Conservation (phyloP, 2,113 vertebrate species). For the Panthera uncia region DNA sequence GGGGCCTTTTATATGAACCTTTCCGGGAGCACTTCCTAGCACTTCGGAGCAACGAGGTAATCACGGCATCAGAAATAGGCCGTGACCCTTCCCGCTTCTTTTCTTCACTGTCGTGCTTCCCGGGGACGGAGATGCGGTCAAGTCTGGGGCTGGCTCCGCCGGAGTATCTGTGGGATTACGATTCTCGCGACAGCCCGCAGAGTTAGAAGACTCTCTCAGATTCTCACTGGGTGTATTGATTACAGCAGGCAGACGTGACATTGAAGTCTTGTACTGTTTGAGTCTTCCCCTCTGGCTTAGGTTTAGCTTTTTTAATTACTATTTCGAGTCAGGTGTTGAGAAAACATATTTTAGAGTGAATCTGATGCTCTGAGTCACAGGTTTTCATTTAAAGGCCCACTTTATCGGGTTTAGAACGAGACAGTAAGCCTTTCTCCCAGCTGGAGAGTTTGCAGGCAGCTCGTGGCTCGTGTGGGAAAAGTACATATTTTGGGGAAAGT, state of each 20-base stretch:
- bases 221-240: not conserved
- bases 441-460: not conserved
- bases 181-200: not conserved
- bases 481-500: not conserved
- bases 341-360: not conserved
- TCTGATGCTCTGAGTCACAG: not conserved
- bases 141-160: not conserved
- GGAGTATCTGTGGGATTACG: accelerated
- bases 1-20: not conserved
- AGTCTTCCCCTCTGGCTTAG: not conserved
- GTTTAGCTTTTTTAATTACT: not conserved
- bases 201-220: not conserved
- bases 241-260: accelerated
- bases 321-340: not conserved
- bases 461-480: accelerated
- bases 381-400: not conserved
- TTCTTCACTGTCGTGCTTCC: not conserved
- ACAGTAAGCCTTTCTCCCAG: not conserved
- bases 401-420: not conserved
- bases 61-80: not conserved
- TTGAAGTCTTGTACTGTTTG: not conserved
- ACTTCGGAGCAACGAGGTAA: not conserved
- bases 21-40: not conserved
- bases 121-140: not conserved
- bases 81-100: not conserved